phyloP scores from a whole-genome alignment of 2,113 vertebrate species.

The Rhinoderma darwinii region DNA sequence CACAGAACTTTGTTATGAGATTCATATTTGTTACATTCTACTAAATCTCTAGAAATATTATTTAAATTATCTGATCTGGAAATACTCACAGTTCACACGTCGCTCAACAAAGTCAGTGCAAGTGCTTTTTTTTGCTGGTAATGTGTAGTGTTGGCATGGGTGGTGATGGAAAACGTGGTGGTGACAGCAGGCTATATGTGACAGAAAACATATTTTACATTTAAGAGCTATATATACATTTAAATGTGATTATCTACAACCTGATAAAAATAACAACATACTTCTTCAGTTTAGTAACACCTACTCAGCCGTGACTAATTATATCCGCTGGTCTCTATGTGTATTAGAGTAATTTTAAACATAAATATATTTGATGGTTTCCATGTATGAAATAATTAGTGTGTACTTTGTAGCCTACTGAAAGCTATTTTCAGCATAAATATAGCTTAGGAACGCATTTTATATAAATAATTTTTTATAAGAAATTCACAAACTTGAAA shows the following conservation, averaged over 20 bases:
- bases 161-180: too few relatives aligned
- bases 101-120: neutral
- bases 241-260: neutral
- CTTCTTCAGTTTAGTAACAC: neutral
- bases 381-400: neutral
- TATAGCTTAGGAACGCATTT: neutral
- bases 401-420: neutral
- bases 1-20: neutral
- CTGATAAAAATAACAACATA: neutral
- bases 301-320: conserved; percentile 5
- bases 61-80: neutral
- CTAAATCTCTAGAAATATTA: neutral
- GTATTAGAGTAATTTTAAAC: neutral
- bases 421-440: neutral
- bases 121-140: neutral
- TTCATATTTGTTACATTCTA: neutral
- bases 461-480: neutral
- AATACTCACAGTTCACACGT: too few relatives aligned
- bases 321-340: conserved; percentile 1
- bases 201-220: neutral
- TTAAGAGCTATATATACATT: neutral
- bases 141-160: neutral
- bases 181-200: neutral
- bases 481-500: neutral
- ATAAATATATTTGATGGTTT: conserved; percentile 1